Percentiles rank a stretch among this genome's conserved stretches.
Evolutionary conservation across 2,113 vertebrate genomes (phyloP).

Genomic region (Rhinolophus ferrumequinum): DNA sequence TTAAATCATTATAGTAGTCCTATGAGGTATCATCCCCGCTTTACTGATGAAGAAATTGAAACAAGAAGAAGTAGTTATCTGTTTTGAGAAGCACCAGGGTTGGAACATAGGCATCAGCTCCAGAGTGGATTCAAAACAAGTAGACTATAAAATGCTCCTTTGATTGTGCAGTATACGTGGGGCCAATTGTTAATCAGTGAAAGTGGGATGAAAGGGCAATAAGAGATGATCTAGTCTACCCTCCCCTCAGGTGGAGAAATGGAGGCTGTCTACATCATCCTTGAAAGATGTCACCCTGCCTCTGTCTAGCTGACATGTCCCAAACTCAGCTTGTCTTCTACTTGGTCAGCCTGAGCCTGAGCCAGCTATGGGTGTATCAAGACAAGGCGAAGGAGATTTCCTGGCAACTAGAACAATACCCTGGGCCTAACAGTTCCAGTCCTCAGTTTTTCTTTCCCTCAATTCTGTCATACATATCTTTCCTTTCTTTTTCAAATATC

Average conservation of each 20-base stretch:
- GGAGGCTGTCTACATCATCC: neutral
- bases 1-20: neutral
- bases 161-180: neutral
- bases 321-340: neutral
- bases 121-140: neutral
- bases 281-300: neutral
- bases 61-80: neutral
- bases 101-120: neutral
- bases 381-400: constrained; percentile 41
- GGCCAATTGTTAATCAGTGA: neutral
- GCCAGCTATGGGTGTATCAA: neutral
- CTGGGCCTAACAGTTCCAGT: neutral
- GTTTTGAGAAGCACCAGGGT: neutral
- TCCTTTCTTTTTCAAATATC: constrained; percentile 7
- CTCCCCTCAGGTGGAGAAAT: neutral
- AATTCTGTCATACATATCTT: neutral
- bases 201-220: neutral
- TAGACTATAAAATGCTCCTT: neutral
- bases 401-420: constrained; percentile 5
- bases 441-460: neutral
- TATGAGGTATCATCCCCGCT: neutral
- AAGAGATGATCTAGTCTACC: neutral
- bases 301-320: too few species aligned
- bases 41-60: neutral
- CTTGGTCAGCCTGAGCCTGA: neutral